Evolutionary conservation across 2,113 vertebrate species (phyloP), one percentile per base, ranked within the genome.

Genomic region (Mesembrinibis cayennensis): DNA sequence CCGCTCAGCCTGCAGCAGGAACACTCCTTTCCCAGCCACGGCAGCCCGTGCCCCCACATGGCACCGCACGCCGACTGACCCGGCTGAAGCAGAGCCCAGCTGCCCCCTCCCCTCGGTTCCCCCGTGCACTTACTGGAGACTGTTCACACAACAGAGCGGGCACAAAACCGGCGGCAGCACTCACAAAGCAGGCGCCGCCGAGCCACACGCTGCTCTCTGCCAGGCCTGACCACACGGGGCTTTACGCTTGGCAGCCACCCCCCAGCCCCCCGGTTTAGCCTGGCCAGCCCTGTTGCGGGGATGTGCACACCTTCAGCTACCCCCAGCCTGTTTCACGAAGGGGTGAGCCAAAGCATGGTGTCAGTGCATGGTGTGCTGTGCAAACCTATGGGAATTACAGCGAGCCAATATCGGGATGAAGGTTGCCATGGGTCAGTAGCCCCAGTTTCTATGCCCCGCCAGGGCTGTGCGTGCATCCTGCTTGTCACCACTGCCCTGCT

Each of bases 21-120:
- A 71, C 1, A 7, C 66, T 93, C 6, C 34, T 5, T 4, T 5
- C 30, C 50, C 25, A 0, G 49, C 63, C 36, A 55, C 45, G 34
- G 23, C 73, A 85, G 85, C 40, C 65, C 3, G 1, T 62, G 58
- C 26, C 70, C 44, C 73, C 3, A 3, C 49, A 2, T 0, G 8
- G 90, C 67, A n/a, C 61, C 0, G 0, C 21, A 36, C 3, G 1
- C 40, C 0, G 0, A 52, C 55, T 22, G 52, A 50, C 44, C n/a
- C 0, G 0, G 40, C 69, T 44, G 52, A 45, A 49, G 45, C 74
- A 71, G 14, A 61, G n/a, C 90, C 44, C 11, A 19, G 52, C 45
- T 0, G 0, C 56, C 65, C 40, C 10, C 53, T 78, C 49, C 34
- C 34, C 77, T 42, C 2, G 0, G 0, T 17, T 45, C 49, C 58